Evolutionary conservation across 2,113 vertebrate genomes (phyloP).

Genomic region (Cyanoramphus novaezelandiae): DNA sequence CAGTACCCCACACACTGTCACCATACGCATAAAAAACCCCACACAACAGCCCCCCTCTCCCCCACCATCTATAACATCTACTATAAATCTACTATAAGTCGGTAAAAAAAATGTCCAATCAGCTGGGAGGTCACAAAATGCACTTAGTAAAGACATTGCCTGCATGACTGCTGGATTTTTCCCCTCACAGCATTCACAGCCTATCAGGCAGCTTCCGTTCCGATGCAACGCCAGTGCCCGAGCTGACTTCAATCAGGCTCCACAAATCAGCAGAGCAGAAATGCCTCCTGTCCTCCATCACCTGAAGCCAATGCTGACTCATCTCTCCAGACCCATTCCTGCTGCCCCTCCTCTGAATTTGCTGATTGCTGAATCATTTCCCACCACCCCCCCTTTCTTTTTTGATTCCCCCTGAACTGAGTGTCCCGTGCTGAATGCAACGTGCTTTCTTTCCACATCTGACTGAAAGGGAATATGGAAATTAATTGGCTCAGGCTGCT

Average conservation of each 20-base stretch:
- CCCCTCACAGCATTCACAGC: background rate
- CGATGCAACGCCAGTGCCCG: background rate
- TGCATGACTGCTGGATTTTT: conserved; percentile 1
- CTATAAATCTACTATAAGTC: background rate
- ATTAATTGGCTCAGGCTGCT: conserved; percentile 39
- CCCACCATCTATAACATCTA: background rate
- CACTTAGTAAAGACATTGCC: conserved; percentile 29
- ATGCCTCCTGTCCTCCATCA: conserved; percentile 25
- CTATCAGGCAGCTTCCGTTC: background rate
- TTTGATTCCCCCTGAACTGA: background rate
- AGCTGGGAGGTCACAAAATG: conserved; percentile 27
- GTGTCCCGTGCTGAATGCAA: background rate
- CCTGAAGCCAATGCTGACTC: conserved; percentile 57
- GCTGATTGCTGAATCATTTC: conserved; percentile 20
- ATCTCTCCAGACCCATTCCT: conserved; percentile 17
- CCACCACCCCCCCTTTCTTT: too few species aligned
- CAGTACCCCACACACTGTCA: background rate
- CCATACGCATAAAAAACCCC: background rate
- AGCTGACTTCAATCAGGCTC: conserved; percentile 52
- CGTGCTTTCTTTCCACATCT: background rate
- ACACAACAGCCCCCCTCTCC: background rate
- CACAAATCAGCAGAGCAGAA: conserved; percentile 32
- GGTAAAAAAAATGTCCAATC: conserved; percentile 7
- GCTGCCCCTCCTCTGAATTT: background rate
- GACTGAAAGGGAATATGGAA: conserved; percentile 48